A percentile compares a stretch with the other conserved stretches of the same genome.
These are phyloP conservation scores for Oceanites oceanicus DNA, from an alignment of 2,113 vertebrate genomes.

Conservation along the genomic window DNA sequence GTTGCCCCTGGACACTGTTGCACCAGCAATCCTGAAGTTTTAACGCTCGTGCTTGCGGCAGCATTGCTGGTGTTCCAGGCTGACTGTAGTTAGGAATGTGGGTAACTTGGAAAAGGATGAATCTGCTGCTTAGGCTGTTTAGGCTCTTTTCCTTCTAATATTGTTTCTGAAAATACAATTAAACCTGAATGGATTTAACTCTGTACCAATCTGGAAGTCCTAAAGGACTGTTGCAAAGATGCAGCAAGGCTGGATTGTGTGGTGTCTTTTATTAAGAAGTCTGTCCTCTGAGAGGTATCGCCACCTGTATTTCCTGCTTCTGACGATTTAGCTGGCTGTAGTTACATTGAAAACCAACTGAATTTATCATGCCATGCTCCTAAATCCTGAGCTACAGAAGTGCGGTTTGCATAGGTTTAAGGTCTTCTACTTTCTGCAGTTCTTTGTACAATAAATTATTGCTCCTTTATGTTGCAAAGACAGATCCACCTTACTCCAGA, in stretches of 20 bases:
- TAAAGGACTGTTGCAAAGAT: background rate
- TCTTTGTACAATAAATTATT: background rate
- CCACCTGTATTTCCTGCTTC: background rate
- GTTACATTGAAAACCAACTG: background rate
- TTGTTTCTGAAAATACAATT: background rate
- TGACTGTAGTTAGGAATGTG: background rate
- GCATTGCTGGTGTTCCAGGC: constrained; percentile 11
- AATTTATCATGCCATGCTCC: background rate
- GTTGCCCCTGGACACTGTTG: constrained; percentile 55
- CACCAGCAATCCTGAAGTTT: constrained; percentile 37
- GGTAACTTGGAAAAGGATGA: background rate
- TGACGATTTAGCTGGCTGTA: background rate
- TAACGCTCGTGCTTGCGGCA: background rate
- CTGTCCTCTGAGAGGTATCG: background rate
- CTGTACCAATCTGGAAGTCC: background rate
- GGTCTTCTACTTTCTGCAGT: background rate
- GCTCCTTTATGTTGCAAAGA: background rate
- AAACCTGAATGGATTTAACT: background rate
- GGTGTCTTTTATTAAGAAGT: background rate
- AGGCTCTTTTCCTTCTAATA: background rate
- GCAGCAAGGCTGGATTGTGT: background rate
- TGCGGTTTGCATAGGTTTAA: background rate
- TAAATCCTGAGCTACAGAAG: background rate
- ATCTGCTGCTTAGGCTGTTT: background rate
- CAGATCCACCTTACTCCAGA: background rate